A percentile compares a stretch with the other conserved stretches of the same genome.
Conservation (phyloP, 2,113 vertebrate genomes). For the Anolis sagrei region DNA sequence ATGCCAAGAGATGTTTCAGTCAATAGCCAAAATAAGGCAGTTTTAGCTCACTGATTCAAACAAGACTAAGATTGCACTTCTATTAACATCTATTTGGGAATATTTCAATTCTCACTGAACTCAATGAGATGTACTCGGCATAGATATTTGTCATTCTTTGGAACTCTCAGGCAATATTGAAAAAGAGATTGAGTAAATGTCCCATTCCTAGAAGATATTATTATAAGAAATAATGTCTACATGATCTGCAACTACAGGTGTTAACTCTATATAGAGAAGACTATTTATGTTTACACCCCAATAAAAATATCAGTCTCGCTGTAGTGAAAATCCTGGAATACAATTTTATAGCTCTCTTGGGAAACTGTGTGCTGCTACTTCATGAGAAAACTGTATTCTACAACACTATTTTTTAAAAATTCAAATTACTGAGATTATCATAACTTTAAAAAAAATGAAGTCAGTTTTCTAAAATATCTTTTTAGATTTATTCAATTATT, state of each 20-base stretch:
- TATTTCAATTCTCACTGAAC: neutral
- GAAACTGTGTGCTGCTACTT: constrained; percentile 38
- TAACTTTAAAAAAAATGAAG: neutral
- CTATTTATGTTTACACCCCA: constrained; percentile 42
- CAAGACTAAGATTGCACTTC: neutral
- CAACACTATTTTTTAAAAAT: constrained; percentile 28
- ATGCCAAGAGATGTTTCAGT: too few species aligned
- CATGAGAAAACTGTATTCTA: constrained; percentile 15
- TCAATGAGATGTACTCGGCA: neutral
- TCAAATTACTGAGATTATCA: constrained; percentile 32
- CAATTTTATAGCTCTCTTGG: constrained; percentile 38
- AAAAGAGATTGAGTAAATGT: accelerated
- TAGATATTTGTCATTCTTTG: neutral
- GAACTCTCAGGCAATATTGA: neutral
- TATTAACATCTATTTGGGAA: neutral
- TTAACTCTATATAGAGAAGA: constrained; percentile 30
- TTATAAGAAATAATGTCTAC: constrained; percentile 6
- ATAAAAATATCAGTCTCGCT: constrained; percentile 44
- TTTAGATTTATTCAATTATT: too few species aligned
- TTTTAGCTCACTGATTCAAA: neutral
- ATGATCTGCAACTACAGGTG: constrained; percentile 32
- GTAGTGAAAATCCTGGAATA: constrained; percentile 40
- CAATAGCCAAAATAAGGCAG: neutral
- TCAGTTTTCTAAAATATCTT: too few species aligned
- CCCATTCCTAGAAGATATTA: neutral